A percentile compares a stretch with the other conserved stretches of the same genome.
These are phyloP conservation scores for Plodia interpunctella DNA, from an alignment of 1,140 invertebrate species.

Conservation along the genomic window DNA sequence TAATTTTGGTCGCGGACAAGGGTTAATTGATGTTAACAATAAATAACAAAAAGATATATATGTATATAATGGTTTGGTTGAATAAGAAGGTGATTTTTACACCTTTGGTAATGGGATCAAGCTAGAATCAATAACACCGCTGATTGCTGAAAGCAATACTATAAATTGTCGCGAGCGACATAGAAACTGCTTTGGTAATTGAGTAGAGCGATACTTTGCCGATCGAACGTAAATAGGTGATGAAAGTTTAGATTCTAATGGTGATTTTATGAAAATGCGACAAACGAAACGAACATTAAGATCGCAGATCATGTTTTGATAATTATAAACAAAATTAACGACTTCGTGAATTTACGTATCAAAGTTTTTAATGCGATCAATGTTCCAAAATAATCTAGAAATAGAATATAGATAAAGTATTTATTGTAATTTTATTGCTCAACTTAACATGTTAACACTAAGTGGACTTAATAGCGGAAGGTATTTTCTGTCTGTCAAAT, in stretches of 20 bases:
- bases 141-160: slow-evolving; percentile 30
- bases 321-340: neutral
- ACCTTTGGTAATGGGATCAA: slow-evolving; percentile 29
- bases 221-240: slow-evolving; percentile 21
- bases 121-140: slow-evolving; percentile 31
- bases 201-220: slow-evolving; percentile 31
- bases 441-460: too few relatives aligned
- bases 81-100: slow-evolving; percentile 37
- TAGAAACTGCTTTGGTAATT: slow-evolving; percentile 42
- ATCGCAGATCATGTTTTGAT: neutral
- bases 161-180: slow-evolving; percentile 38
- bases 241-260: slow-evolving; percentile 34
- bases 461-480: too few relatives aligned
- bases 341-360: neutral
- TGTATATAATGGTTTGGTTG: slow-evolving; percentile 18
- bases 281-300: neutral
- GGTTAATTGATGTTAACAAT: slow-evolving; percentile 57
- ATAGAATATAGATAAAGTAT: too few relatives aligned
- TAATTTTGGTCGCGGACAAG: slow-evolving; percentile 38
- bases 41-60: slow-evolving; percentile 41
- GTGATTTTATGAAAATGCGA: slow-evolving; percentile 35
- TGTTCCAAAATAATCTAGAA: neutral
- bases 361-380: neutral
- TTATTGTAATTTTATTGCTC: too few relatives aligned
- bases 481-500: too few relatives aligned